Percentiles rank a stretch among this genome's conserved stretches.
phyloP scores from a whole-genome alignment of 1,140 invertebrate species.

The Idris sp. region DNA sequence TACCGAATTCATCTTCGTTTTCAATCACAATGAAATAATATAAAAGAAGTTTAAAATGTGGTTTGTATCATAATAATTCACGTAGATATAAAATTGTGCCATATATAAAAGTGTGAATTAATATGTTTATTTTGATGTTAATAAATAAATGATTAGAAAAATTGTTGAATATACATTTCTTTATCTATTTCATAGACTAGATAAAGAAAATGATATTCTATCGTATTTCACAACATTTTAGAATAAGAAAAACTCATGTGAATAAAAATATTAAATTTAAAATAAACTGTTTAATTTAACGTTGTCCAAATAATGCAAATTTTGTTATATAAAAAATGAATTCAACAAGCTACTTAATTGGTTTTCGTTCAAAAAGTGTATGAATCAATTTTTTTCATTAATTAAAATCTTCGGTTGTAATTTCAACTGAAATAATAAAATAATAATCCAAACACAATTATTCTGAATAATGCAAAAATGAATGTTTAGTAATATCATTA shows the following conservation, averaged over 20 bases:
- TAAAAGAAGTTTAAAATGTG: neutral
- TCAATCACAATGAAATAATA: neutral
- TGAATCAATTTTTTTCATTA: constrained; percentile 24
- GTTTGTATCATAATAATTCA: too few relatives aligned
- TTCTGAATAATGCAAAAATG: constrained; percentile 68
- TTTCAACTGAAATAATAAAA: constrained; percentile 69
- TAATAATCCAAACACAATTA: constrained; percentile 66
- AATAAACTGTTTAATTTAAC: too few relatives aligned
- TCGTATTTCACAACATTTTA: too few relatives aligned
- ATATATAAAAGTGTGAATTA: too few relatives aligned
- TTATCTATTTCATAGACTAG: constrained; percentile 52
- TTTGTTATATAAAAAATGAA: too few relatives aligned
- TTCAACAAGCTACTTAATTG: too few relatives aligned
- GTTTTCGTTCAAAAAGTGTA: constrained; percentile 29
- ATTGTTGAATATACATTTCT: constrained; percentile 11
- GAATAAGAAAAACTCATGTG: too few relatives aligned
- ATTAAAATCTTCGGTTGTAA: constrained; percentile 23
- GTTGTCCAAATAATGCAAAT: too few relatives aligned
- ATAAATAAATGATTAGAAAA: neutral
- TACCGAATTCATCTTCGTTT: constrained; percentile 10
- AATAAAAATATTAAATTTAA: too few relatives aligned
- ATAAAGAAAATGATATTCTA: constrained; percentile 17
- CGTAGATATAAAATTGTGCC: too few relatives aligned
- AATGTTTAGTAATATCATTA: constrained; percentile 50
- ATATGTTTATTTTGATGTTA: too few relatives aligned